A percentile compares a stretch with the other conserved stretches of the same genome.
Evolutionary conservation across 2,113 vertebrate genomes (phyloP).

Genomic region (Thermophis baileyi): DNA sequence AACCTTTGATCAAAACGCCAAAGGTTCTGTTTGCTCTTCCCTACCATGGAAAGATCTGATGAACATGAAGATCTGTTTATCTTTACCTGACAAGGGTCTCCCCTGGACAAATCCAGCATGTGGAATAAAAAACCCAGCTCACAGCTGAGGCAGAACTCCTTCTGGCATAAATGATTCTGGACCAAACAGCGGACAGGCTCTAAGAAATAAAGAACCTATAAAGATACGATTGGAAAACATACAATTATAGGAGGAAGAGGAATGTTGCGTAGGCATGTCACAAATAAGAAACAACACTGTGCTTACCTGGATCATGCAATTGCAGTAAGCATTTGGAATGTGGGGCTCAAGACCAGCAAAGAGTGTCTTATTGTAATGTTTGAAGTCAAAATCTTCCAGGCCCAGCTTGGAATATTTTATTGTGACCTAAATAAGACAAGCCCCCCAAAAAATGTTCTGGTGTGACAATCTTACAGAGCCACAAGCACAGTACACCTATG

Average conservation of each 20-base stretch:
- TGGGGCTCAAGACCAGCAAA: constrained; percentile 98
- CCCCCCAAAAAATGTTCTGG: neutral
- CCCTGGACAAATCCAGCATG: constrained; percentile 94
- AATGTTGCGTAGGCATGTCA: neutral
- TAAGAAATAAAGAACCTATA: constrained; percentile 91
- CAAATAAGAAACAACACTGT: rapidly evolving
- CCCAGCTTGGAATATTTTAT: constrained; percentile 99
- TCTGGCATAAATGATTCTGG: constrained; percentile 97
- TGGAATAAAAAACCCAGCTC: constrained; percentile 97
- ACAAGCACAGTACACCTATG: neutral
- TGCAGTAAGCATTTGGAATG: constrained; percentile 98
- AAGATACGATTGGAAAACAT: neutral
- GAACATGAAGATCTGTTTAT: neutral
- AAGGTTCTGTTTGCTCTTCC: neutral
- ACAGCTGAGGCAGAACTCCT: constrained; percentile 97
- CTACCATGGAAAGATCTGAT: neutral
- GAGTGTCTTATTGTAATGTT: constrained; percentile 97
- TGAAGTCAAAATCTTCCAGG: constrained; percentile 97
- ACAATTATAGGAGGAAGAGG: rapidly evolving
- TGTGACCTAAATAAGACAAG: constrained; percentile 79
- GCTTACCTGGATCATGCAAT: constrained; percentile 97
- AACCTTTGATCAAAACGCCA: neutral
- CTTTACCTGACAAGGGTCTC: constrained; percentile 92
- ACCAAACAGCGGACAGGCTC: constrained; percentile 94
- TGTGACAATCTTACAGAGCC: neutral